These are phyloP conservation scores for Gasterosteus aculeatus DNA, from an alignment of 2,113 vertebrate species.

Conservation along the genomic window DNA sequence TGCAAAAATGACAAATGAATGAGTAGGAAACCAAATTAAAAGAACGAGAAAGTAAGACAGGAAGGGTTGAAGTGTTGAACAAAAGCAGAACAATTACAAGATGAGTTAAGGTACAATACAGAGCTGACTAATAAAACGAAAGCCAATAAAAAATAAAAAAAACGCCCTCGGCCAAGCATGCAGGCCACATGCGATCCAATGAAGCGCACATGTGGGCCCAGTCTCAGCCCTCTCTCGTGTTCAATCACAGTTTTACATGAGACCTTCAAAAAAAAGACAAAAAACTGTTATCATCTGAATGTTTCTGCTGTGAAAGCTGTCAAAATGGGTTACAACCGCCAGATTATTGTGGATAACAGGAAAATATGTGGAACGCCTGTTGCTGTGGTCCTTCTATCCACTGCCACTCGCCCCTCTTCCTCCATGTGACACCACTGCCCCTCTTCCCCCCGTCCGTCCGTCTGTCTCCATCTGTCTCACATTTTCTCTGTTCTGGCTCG, in stretches of 20 bases:
- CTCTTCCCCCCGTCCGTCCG: slow-evolving; percentile 48
- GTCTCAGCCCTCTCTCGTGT: slow-evolving; percentile 20
- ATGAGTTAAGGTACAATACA: background rate
- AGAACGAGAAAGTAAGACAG: slow-evolving; percentile 29
- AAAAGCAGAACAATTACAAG: slow-evolving; percentile 17
- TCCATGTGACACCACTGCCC: slow-evolving; percentile 64
- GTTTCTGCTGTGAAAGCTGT: slow-evolving; percentile 25
- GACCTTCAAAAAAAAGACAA: slow-evolving; percentile 16
- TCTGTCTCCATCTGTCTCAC: slow-evolving; percentile 56
- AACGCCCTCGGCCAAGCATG: slow-evolving; percentile 31
- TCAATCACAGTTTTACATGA: slow-evolving; percentile 45
- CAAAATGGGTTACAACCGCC: slow-evolving; percentile 28
- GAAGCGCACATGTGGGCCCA: slow-evolving; percentile 7
- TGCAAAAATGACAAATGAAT: slow-evolving; percentile 34
- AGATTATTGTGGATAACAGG: slow-evolving; percentile 58
- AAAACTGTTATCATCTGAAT: slow-evolving; percentile 46
- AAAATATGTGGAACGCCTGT: slow-evolving; percentile 74
- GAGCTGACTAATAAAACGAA: slow-evolving; percentile 29
- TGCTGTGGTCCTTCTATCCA: slow-evolving; percentile 58
- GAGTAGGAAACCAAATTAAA: slow-evolving; percentile 4
- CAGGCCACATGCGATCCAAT: slow-evolving; percentile 11
- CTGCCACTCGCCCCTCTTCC: slow-evolving; percentile 62
- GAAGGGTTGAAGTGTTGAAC: background rate
- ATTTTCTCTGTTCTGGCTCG: slow-evolving; percentile 53
- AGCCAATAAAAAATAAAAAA: slow-evolving; percentile 12